These are phyloP conservation scores for Petrocephalus zakoni DNA, from an alignment of 2,113 vertebrate genomes.

Conservation along the genomic window DNA sequence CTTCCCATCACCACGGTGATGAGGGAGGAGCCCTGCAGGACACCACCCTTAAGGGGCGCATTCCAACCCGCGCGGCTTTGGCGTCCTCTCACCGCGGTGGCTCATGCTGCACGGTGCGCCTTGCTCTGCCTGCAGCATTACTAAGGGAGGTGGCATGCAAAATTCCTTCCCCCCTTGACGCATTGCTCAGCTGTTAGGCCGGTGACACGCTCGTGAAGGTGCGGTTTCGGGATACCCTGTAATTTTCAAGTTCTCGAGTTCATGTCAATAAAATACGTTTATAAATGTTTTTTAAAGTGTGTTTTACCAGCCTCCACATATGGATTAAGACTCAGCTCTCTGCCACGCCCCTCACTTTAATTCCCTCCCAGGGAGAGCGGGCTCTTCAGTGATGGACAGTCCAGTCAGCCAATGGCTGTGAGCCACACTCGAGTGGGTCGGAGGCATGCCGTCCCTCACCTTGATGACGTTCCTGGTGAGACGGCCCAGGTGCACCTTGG, in stretches of 20 bases:
- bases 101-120: neutral
- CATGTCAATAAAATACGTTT: too few species aligned
- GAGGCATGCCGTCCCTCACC: conserved; percentile 52
- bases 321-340: neutral
- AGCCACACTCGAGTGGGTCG: neutral
- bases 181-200: too few species aligned
- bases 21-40: neutral
- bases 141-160: too few species aligned
- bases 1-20: too few species aligned
- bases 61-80: neutral
- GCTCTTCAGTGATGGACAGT: neutral
- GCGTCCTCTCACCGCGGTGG: neutral
- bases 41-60: neutral
- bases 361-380: neutral
- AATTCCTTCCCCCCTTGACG: too few species aligned
- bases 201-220: too few species aligned
- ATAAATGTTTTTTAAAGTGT: too few species aligned
- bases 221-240: too few species aligned
- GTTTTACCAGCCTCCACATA: neutral
- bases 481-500: conserved; percentile 87
- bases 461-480: conserved; percentile 94
- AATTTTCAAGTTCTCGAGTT: too few species aligned
- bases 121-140: neutral
- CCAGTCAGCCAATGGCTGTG: neutral
- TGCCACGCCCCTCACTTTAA: neutral